These are phyloP conservation scores for Frieseomelitta varia DNA, from an alignment of 1,140 invertebrate genomes.

Conservation along the genomic window DNA sequence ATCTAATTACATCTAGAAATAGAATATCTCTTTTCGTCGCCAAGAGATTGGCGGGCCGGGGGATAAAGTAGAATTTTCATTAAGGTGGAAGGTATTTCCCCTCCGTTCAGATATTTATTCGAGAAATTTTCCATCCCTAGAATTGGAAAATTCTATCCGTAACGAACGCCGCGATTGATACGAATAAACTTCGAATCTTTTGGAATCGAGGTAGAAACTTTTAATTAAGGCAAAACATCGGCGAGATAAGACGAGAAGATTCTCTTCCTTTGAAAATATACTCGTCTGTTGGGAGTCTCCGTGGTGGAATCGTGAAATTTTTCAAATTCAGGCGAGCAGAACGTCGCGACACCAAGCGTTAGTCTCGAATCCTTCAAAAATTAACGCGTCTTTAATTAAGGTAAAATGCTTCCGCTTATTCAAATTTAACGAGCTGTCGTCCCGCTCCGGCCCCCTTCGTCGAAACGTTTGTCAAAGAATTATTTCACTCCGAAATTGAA, in stretches of 20 bases:
- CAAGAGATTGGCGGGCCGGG: too few relatives aligned
- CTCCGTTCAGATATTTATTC: not conserved
- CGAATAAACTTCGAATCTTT: too few relatives aligned
- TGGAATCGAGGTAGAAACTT: too few relatives aligned
- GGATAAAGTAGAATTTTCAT: not conserved
- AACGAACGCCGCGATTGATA: too few relatives aligned
- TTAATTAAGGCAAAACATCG: too few relatives aligned
- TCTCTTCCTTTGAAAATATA: too few relatives aligned
- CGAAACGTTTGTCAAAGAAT: too few relatives aligned
- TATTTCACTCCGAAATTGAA: too few relatives aligned
- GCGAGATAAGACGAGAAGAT: too few relatives aligned
- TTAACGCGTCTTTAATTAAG: not conserved
- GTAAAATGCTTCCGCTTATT: not conserved
- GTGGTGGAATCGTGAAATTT: too few relatives aligned
- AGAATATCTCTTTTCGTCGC: not conserved
- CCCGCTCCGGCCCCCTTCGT: too few relatives aligned
- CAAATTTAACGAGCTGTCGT: not conserved
- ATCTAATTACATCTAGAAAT: slow-evolving; percentile 31
- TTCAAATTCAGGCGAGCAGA: not conserved
- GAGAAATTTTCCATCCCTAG: not conserved
- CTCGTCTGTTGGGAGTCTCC: too few relatives aligned
- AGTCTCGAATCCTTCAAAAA: not conserved
- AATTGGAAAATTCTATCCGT: not conserved
- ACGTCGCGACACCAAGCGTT: not conserved
- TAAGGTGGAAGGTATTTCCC: not conserved